Base-by-base conservation (phyloP, 1,140 invertebrate species). In the Drosophila punjabiensis region DNA sequence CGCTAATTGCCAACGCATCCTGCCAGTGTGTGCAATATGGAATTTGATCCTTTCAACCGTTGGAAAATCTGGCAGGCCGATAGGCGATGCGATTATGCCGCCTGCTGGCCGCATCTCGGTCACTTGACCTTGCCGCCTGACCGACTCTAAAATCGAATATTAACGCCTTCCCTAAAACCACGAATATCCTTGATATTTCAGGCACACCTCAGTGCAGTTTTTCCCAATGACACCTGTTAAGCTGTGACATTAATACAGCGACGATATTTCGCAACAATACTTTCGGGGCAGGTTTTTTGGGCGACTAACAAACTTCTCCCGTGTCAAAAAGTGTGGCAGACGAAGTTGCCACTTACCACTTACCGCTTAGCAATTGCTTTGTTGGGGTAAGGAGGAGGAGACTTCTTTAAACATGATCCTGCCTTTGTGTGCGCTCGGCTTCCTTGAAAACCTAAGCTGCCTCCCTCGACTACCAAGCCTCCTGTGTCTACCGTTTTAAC, bases 311-410 rank as follows among this genome's bases (percentile, higher is more conserved):
- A 32, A 37, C 47, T 74, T 75, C 37, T 62, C n/a, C 45, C 28
- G 45, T 73, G 70, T 71, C 64, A 70, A 70, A 70, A 68, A 68
- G 67, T 33, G 48, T 50, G 37, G 8, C 41, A 73, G 35, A 6
- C 28, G n/a, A 30, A 48, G 69, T 55, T 75, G 18, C 52, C 52
- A 69, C 68, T 71, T 68, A 28, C 48, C 63, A 56, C 63, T 71
- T 67, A 33, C 48, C 62, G 30, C 68, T 37, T 52, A 32, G 68
- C 70, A 73, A 52, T 74, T 73, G 68, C 50, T 50, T 70, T 59
- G 24, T 39, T 8, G 24, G 13, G 24, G 8, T 14, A 11, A 5
- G 43, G 1, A 13, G 45, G 13, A 24, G 45, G 28, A 10, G 24
- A n/a, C 24, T 50, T 52, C 50, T 32, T 52, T 52, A 32, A 52